Evolutionary conservation across 2,797 vertebrate species (phyloP).

Genomic region (Acipenser transmontanus): DNA sequence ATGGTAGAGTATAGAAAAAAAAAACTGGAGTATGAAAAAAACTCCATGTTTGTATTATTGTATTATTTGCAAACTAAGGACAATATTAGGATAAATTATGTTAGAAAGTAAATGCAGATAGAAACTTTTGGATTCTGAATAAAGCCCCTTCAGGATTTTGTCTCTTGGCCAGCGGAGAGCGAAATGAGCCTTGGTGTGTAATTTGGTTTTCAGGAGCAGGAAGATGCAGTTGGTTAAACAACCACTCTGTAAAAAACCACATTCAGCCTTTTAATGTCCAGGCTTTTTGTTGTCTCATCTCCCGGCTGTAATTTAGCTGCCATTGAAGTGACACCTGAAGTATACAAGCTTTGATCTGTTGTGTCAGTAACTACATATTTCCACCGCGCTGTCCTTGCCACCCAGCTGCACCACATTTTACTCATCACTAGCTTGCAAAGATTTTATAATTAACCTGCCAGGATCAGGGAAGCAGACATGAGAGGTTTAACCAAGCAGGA

Average conservation of each 20-base stretch:
- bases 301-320: background rate
- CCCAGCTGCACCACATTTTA: slow-evolving; percentile 1
- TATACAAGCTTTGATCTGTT: background rate
- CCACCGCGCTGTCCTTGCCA: background rate
- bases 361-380: background rate
- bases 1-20: no score
- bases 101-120: no score
- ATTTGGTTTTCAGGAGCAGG: background rate
- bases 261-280: background rate
- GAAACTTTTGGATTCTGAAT: no score
- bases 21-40: no score
- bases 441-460: slow-evolving; percentile 3
- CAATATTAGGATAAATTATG: no score
- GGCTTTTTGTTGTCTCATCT: background rate
- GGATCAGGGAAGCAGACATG: background rate
- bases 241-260: background rate
- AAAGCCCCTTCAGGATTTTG: no score
- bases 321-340: background rate
- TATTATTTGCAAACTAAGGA: no score
- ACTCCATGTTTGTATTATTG: no score
- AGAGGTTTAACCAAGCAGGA: background rate
- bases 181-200: background rate
- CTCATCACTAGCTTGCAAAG: background rate
- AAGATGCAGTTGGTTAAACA: background rate
- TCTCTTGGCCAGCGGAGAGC: background rate